Evolutionary conservation across 1,140 invertebrate genomes (phyloP), one percentile per base, ranked within the genome.

Genomic region (Bacillus rossius): DNA sequence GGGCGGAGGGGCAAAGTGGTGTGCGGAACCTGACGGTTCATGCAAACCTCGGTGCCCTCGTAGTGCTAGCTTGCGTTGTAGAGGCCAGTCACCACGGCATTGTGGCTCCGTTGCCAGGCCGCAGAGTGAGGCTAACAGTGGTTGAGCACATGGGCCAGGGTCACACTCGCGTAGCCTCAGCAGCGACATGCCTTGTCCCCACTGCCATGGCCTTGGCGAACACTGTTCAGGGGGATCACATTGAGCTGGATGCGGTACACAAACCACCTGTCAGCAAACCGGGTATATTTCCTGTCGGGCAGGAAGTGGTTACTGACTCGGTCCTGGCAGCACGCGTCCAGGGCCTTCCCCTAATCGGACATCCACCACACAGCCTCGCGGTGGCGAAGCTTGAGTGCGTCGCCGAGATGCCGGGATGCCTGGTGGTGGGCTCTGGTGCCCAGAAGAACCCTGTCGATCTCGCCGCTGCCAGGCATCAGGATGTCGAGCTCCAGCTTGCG

Each of bases 211-310:
- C 5, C 59, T 60, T 62, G 41, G 0, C 45, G 19, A 0, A 60
- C 52, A 1, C 63, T 23, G 57, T 73, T 72, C 0, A 74, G 48
- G 0, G 69, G 71, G 3, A 74, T 37, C 0, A 70, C 61, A 53
- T 70, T 64, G 5, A 75, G 64, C 4, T 65, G 61, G 20, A 72
- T 70, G 0, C 71, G 59, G 51, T 73, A 71, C 2, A 75, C 58
- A 55, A 75, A 74, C 8, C 72, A 65, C 72, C 74, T 75, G 43
- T 75, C 70, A 4, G 64, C 61, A 49, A 75, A 73, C 8, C 67
- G 53, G 13, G 63, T 69, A 54, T 52, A 67, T 3, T 54, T 52
- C 0, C 71, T 71, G 1, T 14, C 58, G 0, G 59, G 29, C 29
- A 71, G 38, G 45, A 73, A 72, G 55, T 72, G 66, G 54, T 66